Conservation (phyloP, 2,113 vertebrate genomes). For the Ciconia stormi region DNA sequence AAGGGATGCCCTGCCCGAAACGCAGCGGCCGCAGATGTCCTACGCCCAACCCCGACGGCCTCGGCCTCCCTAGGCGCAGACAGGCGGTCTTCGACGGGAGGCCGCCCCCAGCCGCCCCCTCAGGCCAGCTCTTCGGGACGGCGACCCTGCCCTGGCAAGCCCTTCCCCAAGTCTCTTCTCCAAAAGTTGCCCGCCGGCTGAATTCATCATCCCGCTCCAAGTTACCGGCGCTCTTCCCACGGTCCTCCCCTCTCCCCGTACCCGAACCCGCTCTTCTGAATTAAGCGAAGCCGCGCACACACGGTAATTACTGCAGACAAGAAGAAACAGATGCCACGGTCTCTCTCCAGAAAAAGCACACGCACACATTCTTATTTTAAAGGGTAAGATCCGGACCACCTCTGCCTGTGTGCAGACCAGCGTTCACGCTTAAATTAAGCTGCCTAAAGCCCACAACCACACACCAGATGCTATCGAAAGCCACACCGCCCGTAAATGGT, state of each 20-base stretch:
- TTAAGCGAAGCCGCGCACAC: not conserved
- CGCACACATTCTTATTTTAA: not conserved
- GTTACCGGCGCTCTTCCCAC: not conserved
- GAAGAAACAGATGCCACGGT: constrained; percentile 39
- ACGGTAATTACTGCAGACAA: not conserved
- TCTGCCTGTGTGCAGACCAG: not conserved
- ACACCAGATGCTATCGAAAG: not conserved
- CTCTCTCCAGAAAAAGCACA: not conserved
- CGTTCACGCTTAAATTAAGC: accelerated
- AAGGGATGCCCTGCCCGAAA: constrained; percentile 23
- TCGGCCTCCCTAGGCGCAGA: not conserved
- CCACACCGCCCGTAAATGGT: not conserved
- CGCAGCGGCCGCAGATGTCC: not conserved
- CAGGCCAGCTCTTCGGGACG: not conserved
- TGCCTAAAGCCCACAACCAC: not conserved
- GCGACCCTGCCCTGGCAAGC: not conserved
- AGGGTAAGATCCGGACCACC: not conserved
- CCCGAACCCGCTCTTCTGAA: not conserved
- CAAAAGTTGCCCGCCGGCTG: not conserved
- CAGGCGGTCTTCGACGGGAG: not conserved
- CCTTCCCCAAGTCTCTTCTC: not conserved
- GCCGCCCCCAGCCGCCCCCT: not conserved
- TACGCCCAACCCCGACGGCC: not conserved
- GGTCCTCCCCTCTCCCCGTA: not conserved
- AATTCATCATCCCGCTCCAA: not conserved